These are phyloP conservation scores for Polydrusus tereticollis DNA, from an alignment of 2,888 invertebrate species.

Conservation along the genomic window DNA sequence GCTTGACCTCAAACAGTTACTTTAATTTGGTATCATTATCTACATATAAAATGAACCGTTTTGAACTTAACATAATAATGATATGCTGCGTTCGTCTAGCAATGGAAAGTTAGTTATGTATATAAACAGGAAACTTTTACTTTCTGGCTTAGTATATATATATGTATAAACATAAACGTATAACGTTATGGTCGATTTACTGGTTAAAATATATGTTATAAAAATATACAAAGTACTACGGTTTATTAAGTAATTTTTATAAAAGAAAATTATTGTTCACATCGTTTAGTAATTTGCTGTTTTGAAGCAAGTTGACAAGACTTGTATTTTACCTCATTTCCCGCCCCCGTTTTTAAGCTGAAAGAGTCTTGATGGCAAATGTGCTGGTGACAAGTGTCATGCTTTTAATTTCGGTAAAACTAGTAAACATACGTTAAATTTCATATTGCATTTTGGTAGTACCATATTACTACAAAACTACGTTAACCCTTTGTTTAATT, in stretches of 20 bases:
- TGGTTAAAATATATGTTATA: background rate
- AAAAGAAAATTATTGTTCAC: no score
- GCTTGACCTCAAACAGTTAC: background rate
- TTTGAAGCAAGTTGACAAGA: no score
- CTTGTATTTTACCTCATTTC: no score
- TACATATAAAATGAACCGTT: slow-evolving; percentile 6
- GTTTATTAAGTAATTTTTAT: background rate
- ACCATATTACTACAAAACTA: no score
- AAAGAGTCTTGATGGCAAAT: no score
- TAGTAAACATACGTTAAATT: no score
- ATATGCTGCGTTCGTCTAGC: slow-evolving; percentile 6
- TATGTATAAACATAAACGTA: background rate
- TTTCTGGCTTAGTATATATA: background rate
- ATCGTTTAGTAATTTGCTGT: no score
- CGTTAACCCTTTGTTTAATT: no score
- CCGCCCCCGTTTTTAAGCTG: no score
- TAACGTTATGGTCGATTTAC: background rate
- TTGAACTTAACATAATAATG: background rate
- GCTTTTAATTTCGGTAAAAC: no score
- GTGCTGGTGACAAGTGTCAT: no score
- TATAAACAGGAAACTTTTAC: slow-evolving; percentile 7
- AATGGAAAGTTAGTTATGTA: slow-evolving; percentile 6
- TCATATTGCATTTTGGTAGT: no score
- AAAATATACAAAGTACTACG: background rate
- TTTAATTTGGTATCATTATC: background rate